phyloP scores from a whole-genome alignment of 2,797 vertebrate genomes.

The Pelobates cultripes region DNA sequence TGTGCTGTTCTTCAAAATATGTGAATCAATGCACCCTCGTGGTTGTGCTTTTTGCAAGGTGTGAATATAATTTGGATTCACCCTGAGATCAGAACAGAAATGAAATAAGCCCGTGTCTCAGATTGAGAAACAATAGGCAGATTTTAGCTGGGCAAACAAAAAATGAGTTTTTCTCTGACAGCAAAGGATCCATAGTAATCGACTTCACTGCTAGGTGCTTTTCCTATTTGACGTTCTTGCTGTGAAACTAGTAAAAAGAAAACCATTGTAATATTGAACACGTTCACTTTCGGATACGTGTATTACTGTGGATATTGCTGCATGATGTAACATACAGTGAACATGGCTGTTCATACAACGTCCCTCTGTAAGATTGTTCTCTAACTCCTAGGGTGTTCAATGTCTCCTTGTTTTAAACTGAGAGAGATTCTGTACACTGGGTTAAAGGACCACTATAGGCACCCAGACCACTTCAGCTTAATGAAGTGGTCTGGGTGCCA shows the following conservation, averaged over 20 bases:
- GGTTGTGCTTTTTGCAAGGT: background rate
- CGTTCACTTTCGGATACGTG: background rate
- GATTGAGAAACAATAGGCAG: constrained; percentile 2
- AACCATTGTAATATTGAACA: background rate
- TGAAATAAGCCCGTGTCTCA: background rate
- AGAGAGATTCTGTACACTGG: too few species aligned
- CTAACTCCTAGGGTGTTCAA: too few species aligned
- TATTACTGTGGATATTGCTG: background rate
- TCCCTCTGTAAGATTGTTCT: too few species aligned
- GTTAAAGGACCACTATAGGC: too few species aligned
- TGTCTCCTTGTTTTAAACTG: too few species aligned
- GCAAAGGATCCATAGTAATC: background rate
- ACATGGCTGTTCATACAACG: background rate
- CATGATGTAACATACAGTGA: background rate
- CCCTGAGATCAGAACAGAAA: background rate
- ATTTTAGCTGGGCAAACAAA: background rate
- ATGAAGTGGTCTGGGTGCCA: too few species aligned
- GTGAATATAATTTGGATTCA: background rate
- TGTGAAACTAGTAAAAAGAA: background rate
- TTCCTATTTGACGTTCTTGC: background rate
- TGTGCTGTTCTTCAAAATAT: too few species aligned
- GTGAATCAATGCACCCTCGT: too few species aligned
- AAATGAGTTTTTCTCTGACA: background rate
- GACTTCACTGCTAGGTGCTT: background rate
- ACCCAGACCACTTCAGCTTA: too few species aligned